These are phyloP conservation scores for Oryzias melastigma DNA, from an alignment of 2,113 vertebrate genomes.

Conservation along the genomic window DNA sequence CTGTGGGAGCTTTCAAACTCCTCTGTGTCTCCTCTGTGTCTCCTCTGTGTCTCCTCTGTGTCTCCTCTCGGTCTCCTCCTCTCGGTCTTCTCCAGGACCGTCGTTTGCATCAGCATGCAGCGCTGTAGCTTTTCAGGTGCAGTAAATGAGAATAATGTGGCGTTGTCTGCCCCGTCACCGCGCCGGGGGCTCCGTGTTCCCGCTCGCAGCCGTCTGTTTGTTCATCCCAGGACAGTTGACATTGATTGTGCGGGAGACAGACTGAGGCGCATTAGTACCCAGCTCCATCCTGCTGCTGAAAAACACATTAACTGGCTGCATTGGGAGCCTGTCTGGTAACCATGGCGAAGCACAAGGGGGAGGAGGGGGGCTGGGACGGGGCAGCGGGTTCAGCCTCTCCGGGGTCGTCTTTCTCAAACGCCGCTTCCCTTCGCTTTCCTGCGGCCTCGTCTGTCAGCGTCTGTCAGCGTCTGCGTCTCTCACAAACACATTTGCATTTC, in stretches of 20 bases:
- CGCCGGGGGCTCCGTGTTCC: conserved; percentile 43
- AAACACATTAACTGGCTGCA: conserved; percentile 78
- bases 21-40: too few species aligned
- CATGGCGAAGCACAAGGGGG: conserved; percentile 69
- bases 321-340: conserved; percentile 77
- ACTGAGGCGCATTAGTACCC: conserved; percentile 77
- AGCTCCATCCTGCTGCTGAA: conserved; percentile 71
- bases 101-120: conserved; percentile 12
- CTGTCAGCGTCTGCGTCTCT: conserved; percentile 37
- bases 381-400: conserved; percentile 70
- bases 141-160: conserved; percentile 21
- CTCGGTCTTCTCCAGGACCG: too few species aligned
- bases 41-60: too few species aligned
- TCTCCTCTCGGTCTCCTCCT: too few species aligned
- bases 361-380: conserved; percentile 54
- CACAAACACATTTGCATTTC: conserved; percentile 36
- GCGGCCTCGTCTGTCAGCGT: conserved; percentile 63
- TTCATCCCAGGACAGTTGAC: conserved; percentile 72
- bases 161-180: conserved; percentile 24
- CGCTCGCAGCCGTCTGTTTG: conserved; percentile 53
- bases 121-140: conserved; percentile 21
- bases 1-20: too few species aligned
- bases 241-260: conserved; percentile 74
- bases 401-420: conserved; percentile 63
- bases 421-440: conserved; percentile 53